These are phyloP conservation scores for Formica aserva DNA, from an alignment of 2,888 invertebrate genomes.

Conservation along the genomic window DNA sequence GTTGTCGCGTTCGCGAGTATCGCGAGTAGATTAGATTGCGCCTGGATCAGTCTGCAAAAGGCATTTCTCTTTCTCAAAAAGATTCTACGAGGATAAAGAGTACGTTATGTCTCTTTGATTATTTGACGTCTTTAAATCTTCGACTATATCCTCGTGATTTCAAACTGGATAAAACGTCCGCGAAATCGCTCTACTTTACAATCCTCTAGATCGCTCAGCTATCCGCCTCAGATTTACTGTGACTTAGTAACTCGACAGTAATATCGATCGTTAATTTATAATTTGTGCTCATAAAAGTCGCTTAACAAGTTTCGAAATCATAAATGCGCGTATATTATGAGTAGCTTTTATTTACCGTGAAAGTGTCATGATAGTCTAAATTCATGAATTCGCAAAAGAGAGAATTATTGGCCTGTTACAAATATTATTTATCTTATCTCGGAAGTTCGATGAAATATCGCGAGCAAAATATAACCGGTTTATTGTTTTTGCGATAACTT, in stretches of 20 bases:
- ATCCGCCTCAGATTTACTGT: conserved; percentile 48
- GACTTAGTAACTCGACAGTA: conserved; percentile 76
- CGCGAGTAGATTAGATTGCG: conserved; percentile 51
- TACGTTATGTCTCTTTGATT: background rate
- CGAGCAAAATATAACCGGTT: background rate
- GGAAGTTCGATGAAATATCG: conserved; percentile 9
- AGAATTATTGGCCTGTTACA: background rate
- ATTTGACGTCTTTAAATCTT: background rate
- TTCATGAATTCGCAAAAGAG: conserved; percentile 12
- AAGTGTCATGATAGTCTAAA: background rate
- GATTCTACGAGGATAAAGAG: background rate
- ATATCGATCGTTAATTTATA: conserved; percentile 43
- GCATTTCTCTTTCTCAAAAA: background rate
- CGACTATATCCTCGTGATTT: conserved; percentile 32
- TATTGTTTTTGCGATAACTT: conserved; percentile 20
- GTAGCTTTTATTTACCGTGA: background rate
- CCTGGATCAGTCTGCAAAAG: conserved; percentile 45
- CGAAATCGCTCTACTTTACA: conserved; percentile 23
- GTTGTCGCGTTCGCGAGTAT: conserved; percentile 1
- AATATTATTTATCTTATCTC: conserved; percentile 28
- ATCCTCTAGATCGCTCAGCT: conserved; percentile 33
- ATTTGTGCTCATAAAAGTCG: background rate
- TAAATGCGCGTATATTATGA: background rate
- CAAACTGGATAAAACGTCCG: conserved; percentile 79
- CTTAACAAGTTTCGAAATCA: background rate